A percentile compares a stretch with the other conserved stretches of the same genome.
phyloP scores from a whole-genome alignment of 2,797 vertebrate species.

The Pangasius mekongensis region DNA sequence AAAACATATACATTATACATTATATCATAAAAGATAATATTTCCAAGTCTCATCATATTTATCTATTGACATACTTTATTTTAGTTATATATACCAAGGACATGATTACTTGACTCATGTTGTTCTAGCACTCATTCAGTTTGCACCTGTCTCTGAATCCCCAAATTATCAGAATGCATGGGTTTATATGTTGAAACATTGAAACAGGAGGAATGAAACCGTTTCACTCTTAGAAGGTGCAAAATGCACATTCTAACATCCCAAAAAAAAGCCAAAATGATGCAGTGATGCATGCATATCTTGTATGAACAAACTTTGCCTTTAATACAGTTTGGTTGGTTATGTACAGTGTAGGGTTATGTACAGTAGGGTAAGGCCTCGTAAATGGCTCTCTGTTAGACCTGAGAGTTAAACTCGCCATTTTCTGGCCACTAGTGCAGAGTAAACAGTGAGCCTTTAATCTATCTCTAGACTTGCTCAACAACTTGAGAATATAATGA shows the following conservation, averaged over 20 bases:
- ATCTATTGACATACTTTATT: neutral
- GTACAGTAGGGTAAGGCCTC: neutral
- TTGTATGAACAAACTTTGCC: neutral
- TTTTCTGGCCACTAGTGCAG: neutral
- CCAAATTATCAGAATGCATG: neutral
- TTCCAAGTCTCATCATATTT: neutral
- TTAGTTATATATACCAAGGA: neutral
- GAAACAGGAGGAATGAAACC: neutral
- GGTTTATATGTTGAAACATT: neutral
- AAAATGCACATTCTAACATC: neutral
- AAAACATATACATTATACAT: neutral
- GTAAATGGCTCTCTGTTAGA: neutral
- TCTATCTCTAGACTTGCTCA: neutral
- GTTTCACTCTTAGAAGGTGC: neutral
- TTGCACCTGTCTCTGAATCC: neutral
- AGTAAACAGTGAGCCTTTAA: neutral
- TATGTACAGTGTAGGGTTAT: neutral
- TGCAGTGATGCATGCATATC: neutral
- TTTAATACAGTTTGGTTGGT: neutral
- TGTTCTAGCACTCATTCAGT: neutral
- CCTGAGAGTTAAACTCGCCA: neutral
- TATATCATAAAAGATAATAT: neutral
- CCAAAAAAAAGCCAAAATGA: neutral
- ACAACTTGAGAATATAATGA: neutral
- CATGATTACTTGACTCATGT: neutral